Evolutionary conservation across 2,113 vertebrate species (phyloP).

Genomic region (Cottus gobio): DNA sequence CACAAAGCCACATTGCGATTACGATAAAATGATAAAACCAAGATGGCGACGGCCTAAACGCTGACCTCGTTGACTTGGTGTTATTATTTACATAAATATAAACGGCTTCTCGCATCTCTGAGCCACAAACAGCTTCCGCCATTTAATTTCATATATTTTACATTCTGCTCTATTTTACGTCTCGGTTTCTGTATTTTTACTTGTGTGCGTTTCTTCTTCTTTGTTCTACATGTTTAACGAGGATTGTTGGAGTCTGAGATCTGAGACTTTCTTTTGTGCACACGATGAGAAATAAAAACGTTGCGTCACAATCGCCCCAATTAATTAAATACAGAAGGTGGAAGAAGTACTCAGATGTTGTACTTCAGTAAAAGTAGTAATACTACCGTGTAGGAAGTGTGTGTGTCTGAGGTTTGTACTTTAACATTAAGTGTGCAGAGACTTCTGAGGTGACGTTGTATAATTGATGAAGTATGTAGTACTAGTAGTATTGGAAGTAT

Average conservation of each 20-base stretch:
- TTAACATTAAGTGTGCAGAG: background rate
- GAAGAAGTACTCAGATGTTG: background rate
- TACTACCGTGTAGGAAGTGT: no score
- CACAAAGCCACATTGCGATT: no score
- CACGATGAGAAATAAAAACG: background rate
- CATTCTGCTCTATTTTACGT: background rate
- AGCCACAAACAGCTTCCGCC: no score
- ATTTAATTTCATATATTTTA: background rate
- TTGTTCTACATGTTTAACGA: background rate
- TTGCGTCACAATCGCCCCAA: background rate
- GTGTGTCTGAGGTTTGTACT: background rate
- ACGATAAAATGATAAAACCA: background rate
- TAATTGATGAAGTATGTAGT: background rate
- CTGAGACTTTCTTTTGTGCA: background rate
- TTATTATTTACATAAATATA: no score
- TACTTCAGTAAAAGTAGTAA: no score
- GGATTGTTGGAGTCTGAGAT: background rate
- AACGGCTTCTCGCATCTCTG: no score
- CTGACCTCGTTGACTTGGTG: background rate
- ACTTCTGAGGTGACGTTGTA: background rate
- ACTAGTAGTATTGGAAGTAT: background rate
- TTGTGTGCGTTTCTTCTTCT: no score
- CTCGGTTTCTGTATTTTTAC: background rate
- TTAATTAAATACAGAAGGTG: background rate
- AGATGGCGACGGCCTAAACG: background rate